These are phyloP conservation scores for Pollicipes pollicipes DNA, from an alignment of 1,140 invertebrate genomes.

Conservation along the genomic window DNA sequence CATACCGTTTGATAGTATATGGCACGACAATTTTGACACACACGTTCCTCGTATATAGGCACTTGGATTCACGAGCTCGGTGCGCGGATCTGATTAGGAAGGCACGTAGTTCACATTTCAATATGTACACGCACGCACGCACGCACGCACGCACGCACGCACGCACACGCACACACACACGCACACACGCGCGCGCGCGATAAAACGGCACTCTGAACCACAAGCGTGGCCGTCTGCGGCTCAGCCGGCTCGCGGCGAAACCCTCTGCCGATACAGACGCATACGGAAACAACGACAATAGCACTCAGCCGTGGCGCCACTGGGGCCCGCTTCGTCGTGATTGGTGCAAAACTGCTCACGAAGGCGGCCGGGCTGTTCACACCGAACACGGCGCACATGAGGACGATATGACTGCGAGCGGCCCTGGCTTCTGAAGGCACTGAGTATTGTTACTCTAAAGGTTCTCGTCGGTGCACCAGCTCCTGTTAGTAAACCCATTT, in stretches of 20 bases:
- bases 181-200: slow-evolving; percentile 3
- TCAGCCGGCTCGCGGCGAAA: background rate
- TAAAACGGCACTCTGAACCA: too few species aligned
- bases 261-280: background rate
- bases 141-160: slow-evolving; percentile 7
- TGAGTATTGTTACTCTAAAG: background rate
- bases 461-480: background rate
- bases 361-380: background rate
- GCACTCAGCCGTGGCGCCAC: background rate
- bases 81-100: background rate
- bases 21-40: slow-evolving; percentile 8
- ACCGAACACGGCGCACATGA: background rate
- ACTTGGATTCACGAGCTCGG: slow-evolving; percentile 3
- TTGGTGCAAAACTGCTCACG: too few species aligned
- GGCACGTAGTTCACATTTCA: background rate
- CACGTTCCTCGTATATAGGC: slow-evolving; percentile 8
- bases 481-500: background rate
- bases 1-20: slow-evolving; percentile 6
- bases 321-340: too few species aligned
- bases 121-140: slow-evolving; percentile 4
- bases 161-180: slow-evolving; percentile 9
- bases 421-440: background rate
- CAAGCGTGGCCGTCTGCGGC: too few species aligned
- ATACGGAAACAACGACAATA: too few species aligned
- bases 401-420: background rate